Evolutionary conservation across 2,888 invertebrate genomes (phyloP).

Genomic region (Cyclophora albipunctata): DNA sequence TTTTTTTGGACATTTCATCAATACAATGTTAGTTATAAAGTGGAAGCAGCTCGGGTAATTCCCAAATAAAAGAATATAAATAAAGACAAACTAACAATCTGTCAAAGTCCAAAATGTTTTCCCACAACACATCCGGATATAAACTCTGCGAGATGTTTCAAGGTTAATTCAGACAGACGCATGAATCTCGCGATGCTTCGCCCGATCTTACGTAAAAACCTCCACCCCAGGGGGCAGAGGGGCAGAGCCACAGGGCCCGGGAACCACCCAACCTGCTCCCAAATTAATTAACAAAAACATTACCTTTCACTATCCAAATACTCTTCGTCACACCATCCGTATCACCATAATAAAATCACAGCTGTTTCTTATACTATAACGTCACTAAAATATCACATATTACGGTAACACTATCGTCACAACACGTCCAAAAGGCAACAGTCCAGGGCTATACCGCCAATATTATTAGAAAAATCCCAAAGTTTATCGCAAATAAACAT

Average conservation of each 20-base stretch:
- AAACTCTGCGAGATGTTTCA: conserved; percentile 58
- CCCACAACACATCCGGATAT: conserved; percentile 43
- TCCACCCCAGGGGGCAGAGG: conserved; percentile 23
- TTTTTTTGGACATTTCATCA: too few relatives aligned
- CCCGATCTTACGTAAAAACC: conserved; percentile 57
- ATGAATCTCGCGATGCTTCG: conserved; percentile 43
- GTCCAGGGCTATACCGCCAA: conserved; percentile 62
- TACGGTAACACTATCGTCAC: conserved; percentile 72
- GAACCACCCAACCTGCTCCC: conserved; percentile 36
- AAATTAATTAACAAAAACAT: conserved; percentile 37
- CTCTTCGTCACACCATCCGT: conserved; percentile 60
- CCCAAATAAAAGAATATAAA: too few relatives aligned
- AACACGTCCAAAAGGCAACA: conserved; percentile 73
- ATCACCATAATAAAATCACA: conserved; percentile 73
- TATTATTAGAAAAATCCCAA: conserved; percentile 66
- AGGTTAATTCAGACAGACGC: conserved; percentile 65
- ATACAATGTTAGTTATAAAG: conserved; percentile 4
- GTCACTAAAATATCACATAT: conserved; percentile 74
- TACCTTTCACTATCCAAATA: conserved; percentile 64
- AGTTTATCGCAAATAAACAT: conserved; percentile 65
- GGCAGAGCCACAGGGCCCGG: conserved; percentile 18
- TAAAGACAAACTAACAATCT: too few relatives aligned
- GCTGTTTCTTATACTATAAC: conserved; percentile 67
- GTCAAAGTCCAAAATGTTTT: conserved; percentile 55
- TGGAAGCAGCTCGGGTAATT: neutral